phyloP scores from a whole-genome alignment of 2,113 vertebrate species.

The Chamaea fasciata region DNA sequence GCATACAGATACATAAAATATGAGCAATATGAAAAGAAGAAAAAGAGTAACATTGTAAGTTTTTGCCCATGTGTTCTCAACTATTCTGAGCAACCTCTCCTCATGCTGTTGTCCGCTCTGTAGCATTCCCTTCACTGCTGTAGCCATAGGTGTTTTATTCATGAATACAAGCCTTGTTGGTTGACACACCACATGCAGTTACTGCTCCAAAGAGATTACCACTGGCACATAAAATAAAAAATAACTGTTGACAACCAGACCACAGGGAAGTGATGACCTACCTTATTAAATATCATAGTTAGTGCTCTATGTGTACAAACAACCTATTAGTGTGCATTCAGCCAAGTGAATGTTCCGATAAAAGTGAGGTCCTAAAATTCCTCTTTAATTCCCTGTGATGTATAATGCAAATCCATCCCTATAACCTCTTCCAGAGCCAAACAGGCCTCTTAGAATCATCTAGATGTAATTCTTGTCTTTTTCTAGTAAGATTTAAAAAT shows the following conservation, averaged over 20 bases:
- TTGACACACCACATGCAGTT: neutral
- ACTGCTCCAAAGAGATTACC: neutral
- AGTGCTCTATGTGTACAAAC: neutral
- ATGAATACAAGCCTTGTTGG: neutral
- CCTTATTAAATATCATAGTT: neutral
- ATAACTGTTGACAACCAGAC: neutral
- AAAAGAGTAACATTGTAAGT: fast-evolving
- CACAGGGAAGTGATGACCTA: neutral
- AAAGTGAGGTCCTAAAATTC: neutral
- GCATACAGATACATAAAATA: neutral
- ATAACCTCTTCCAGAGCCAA: neutral
- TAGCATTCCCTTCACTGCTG: neutral
- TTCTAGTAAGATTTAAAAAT: neutral
- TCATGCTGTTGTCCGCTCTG: neutral
- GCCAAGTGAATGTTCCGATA: neutral
- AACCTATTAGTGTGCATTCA: neutral
- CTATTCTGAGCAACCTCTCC: neutral
- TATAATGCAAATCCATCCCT: neutral
- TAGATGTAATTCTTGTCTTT: neutral
- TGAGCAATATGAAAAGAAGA: neutral
- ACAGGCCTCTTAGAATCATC: neutral
- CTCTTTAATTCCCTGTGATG: neutral
- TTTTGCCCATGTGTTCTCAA: neutral
- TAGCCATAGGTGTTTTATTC: neutral
- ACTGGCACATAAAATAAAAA: neutral